phyloP scores from a whole-genome alignment of 2,797 vertebrate genomes.

The Lithobates pipiens region DNA sequence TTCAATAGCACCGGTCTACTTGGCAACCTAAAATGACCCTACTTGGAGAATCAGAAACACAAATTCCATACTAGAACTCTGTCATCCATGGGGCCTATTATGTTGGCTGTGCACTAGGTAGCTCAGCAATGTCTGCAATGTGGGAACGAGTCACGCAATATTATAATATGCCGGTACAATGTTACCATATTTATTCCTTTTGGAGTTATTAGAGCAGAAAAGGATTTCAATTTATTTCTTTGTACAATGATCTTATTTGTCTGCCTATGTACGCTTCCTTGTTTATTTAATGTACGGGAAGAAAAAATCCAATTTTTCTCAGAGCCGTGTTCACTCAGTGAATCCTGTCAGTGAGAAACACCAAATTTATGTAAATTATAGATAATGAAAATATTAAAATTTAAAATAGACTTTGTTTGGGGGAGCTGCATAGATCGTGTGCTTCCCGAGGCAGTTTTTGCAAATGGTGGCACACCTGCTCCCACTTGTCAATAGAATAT shows the following conservation, averaged over 20 bases:
- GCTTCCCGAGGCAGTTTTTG: neutral
- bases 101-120: constrained; percentile 1
- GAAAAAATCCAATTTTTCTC: constrained; percentile 52
- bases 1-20: neutral
- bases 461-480: neutral
- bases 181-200: constrained; percentile 50
- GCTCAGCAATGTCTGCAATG: neutral
- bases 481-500: neutral
- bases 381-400: constrained; percentile 38
- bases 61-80: neutral
- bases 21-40: neutral
- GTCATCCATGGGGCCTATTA: neutral
- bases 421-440: neutral
- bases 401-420: constrained; percentile 25
- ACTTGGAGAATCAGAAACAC: neutral
- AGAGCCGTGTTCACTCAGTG: constrained; percentile 33
- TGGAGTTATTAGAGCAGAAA: constrained; percentile 47
- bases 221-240: constrained; percentile 47
- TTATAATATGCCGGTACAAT: constrained; percentile 21
- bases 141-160: constrained; percentile 28
- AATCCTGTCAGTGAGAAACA: constrained; percentile 28
- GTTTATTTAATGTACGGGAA: constrained; percentile 48
- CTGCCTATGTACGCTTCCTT: constrained; percentile 32
- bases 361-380: constrained; percentile 47
- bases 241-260: constrained; percentile 50